phyloP scores from a whole-genome alignment of 2,113 vertebrate genomes.

The Paedocypris sp. region DNA sequence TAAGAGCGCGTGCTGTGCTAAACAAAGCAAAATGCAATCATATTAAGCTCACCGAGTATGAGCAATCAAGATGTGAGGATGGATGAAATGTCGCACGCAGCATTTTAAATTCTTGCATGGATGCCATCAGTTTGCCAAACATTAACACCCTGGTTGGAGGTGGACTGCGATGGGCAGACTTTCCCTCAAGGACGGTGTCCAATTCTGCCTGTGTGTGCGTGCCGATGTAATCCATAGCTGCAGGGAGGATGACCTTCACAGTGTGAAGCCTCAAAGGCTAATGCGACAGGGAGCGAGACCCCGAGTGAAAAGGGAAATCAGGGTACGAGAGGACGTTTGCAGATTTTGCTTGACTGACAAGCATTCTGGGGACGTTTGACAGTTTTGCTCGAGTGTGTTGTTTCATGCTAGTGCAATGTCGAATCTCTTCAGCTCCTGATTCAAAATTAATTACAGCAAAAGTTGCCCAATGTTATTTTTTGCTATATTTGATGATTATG shows the following conservation, averaged over 20 bases:
- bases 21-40: not conserved
- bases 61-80: too few species aligned
- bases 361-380: not conserved
- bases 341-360: not conserved
- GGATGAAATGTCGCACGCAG: too few species aligned
- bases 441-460: too few species aligned
- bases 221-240: constrained; percentile 62
- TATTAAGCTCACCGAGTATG: not conserved
- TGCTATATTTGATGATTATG: too few species aligned
- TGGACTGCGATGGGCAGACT: constrained; percentile 16
- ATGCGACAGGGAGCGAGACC: constrained; percentile 41
- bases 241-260: constrained; percentile 65
- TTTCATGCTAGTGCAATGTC: too few species aligned
- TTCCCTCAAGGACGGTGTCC: constrained; percentile 54
- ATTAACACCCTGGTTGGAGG: constrained; percentile 20
- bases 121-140: not conserved
- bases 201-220: constrained; percentile 60
- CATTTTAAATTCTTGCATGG: not conserved
- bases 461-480: too few species aligned
- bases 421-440: too few species aligned
- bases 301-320: not conserved
- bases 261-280: constrained; percentile 45
- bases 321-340: not conserved
- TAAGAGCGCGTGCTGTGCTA: not conserved
- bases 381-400: not conserved